Base-by-base conservation (phyloP, 2,888 invertebrate genomes). In the Acanthosepion esculentum region DNA sequence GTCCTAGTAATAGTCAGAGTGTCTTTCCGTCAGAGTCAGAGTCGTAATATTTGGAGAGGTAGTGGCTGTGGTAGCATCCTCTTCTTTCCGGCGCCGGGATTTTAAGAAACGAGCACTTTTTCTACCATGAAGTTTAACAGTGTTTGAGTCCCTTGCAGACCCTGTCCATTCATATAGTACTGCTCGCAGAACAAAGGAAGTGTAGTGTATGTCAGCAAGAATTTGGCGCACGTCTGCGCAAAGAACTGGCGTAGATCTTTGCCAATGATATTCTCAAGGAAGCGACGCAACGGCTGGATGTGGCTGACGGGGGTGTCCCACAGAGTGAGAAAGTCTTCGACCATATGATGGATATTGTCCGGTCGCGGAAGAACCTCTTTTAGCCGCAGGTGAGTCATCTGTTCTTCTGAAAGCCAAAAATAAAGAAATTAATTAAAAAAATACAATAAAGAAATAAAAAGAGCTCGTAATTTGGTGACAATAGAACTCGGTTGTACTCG, bases 261-360 rank as follows among this genome's bases (percentile, higher is more conserved):
- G 48, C 95, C 95, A 2, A 97, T 94, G 48, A 96, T 95, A 91
- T 96, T 95, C 95, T 97, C 97, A 23, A 97, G 93, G 95, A 96
- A 97, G 20, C 96, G 96, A n/a, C 97, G 95, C 8, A 98, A 96
- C 1, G 97, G 97, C 29, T 97, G 96, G 91, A 97, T 95, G 95
- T 98, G 98, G 91, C 97, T 97, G 33, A 95, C 95, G 4, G 97
- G 97, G 2, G 96, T 97, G 94, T 97, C 97, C 97, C 97, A 98
- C 2, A 95, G 95, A 0, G 98, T 97, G 18, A 97, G 96, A 96
- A 98, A 97, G 95, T 98, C 98, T 96, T 98, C 98, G 26, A 98
- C 96, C 10, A 97, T 96, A 96, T 98, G 98, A 95, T 98, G 98
- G 20, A 97, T 94, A 6, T 96, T 95, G 20, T 96, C 95, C 5